These are phyloP conservation scores for Lasius fuliginosus DNA, from an alignment of 2,888 invertebrate species.

Conservation along the genomic window DNA sequence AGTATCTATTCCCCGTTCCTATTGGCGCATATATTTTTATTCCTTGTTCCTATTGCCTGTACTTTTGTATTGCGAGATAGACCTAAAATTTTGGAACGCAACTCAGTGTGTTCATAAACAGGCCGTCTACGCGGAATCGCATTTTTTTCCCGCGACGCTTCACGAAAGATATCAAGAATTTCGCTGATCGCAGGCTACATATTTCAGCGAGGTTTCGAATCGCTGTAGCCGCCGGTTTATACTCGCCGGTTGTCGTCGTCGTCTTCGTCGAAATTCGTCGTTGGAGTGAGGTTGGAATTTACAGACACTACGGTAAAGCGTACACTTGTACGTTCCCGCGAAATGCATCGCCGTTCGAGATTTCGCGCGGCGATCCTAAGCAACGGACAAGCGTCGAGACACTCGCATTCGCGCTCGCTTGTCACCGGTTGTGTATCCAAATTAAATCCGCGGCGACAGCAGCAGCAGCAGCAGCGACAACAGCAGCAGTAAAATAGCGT, in stretches of 20 bases:
- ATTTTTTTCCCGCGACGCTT: not conserved
- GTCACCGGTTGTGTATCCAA: not conserved
- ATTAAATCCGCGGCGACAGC: not conserved
- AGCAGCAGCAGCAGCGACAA: too few relatives aligned
- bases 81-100: not conserved
- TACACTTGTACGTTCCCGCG: conserved; percentile 71
- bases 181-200: conserved; percentile 33
- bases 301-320: conserved; percentile 60
- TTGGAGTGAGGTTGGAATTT: conserved; percentile 40
- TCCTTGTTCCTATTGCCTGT: too few relatives aligned
- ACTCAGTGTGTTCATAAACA: not conserved
- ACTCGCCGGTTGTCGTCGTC: not conserved
- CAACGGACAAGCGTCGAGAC: conserved; percentile 54
- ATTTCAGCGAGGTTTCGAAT: not conserved
- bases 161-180: conserved; percentile 27
- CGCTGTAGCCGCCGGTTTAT: not conserved
- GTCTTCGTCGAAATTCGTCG: not conserved
- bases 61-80: too few relatives aligned
- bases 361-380: conserved; percentile 69
- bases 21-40: too few relatives aligned
- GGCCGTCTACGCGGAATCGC: not conserved
- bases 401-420: conserved; percentile 52
- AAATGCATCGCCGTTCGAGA: conserved; percentile 74
- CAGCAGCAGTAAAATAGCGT: too few relatives aligned
- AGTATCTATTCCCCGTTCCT: too few relatives aligned